These are phyloP conservation scores for Cheirogaleus medius DNA, from an alignment of 2,113 vertebrate species.

Conservation along the genomic window DNA sequence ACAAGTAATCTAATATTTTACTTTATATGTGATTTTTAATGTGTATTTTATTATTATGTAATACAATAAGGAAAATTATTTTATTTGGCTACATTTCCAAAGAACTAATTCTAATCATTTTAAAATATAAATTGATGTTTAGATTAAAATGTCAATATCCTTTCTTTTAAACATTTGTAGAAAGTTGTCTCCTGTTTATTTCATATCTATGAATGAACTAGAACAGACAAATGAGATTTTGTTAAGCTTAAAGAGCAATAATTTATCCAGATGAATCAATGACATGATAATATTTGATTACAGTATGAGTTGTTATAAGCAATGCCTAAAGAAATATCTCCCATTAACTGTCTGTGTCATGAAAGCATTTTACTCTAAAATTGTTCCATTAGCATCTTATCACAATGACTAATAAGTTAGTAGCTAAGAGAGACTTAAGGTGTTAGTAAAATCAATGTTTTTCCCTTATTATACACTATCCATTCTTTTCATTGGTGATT, in stretches of 20 bases:
- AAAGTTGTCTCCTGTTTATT: background rate
- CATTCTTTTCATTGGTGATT: background rate
- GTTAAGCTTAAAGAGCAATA: background rate
- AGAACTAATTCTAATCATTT: background rate
- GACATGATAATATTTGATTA: background rate
- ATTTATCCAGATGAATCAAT: background rate
- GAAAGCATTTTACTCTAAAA: background rate
- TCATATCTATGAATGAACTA: background rate
- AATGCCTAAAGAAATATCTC: background rate
- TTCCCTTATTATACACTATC: background rate
- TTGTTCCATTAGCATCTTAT: background rate
- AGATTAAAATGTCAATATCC: background rate
- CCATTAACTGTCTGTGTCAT: background rate
- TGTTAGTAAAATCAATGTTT: background rate
- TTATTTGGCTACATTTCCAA: background rate
- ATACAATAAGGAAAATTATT: background rate
- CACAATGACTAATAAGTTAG: background rate
- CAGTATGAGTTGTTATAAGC: background rate
- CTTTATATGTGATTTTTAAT: background rate
- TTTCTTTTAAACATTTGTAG: background rate
- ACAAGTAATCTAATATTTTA: background rate
- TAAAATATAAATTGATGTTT: background rate
- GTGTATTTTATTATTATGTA: background rate
- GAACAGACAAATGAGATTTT: background rate
- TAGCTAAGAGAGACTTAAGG: background rate